These are phyloP conservation scores for Schlechtendalia chinensis DNA, from an alignment of 1,140 invertebrate species.

Conservation along the genomic window DNA sequence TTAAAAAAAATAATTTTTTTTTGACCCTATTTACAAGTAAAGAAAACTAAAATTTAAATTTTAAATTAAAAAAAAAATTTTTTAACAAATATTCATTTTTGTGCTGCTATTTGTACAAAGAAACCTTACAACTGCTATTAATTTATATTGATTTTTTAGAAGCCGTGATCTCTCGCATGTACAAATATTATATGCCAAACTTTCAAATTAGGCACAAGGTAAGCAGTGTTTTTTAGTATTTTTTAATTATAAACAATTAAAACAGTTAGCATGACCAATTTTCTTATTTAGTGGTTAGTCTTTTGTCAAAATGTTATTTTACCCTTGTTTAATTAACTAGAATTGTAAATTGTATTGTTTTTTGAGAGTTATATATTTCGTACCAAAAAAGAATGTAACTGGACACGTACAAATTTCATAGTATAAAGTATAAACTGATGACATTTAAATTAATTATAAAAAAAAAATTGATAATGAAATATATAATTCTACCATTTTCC, in stretches of 20 bases:
- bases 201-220: conserved; percentile 40
- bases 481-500: no score
- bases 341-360: not conserved
- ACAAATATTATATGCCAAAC: conserved; percentile 31
- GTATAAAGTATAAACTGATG: not conserved
- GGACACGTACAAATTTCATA: not conserved
- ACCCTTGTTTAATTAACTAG: not conserved
- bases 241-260: not conserved
- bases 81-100: conserved; percentile 2
- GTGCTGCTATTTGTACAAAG: not conserved
- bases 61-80: not conserved
- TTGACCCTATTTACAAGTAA: not conserved
- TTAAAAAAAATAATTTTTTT: not conserved
- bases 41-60: not conserved
- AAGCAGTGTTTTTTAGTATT: conserved; percentile 21
- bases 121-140: conserved; percentile 25
- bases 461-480: no score
- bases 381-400: not conserved
- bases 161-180: conserved; percentile 47
- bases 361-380: no score
- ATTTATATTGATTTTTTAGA: conserved; percentile 47
- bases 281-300: conserved; percentile 18
- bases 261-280: conserved; percentile 40
- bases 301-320: not conserved
- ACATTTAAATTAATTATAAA: not conserved